These are phyloP conservation scores for Neocrepidodera transversa DNA, from an alignment of 2,888 invertebrate genomes.

Conservation along the genomic window DNA sequence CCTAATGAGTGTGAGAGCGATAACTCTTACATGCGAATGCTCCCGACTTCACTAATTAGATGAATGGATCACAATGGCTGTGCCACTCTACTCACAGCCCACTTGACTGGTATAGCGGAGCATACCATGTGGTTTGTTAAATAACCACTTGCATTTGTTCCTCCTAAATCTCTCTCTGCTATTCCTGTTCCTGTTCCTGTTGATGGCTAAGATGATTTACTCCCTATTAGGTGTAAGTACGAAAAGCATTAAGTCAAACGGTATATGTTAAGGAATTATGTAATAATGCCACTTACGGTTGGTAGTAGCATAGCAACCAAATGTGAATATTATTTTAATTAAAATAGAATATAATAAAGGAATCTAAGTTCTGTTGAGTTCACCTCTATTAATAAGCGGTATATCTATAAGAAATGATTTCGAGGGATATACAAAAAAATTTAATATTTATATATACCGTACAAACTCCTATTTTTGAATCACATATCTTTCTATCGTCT, in stretches of 20 bases:
- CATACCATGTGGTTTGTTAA: constrained; percentile 58
- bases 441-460: too few species aligned
- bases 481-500: too few species aligned
- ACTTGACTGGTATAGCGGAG: constrained; percentile 54
- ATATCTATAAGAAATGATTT: too few species aligned
- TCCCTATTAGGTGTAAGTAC: neutral
- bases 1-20: constrained; percentile 63
- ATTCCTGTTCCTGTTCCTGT: constrained; percentile 15
- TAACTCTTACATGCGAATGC: constrained; percentile 61
- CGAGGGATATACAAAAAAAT: too few species aligned
- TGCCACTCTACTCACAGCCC: constrained; percentile 48
- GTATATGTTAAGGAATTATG: neutral
- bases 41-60: constrained; percentile 61
- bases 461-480: too few species aligned
- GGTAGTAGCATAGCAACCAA: too few species aligned
- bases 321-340: too few species aligned
- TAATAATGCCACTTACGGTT: neutral
- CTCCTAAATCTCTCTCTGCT: constrained; percentile 33
- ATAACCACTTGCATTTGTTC: constrained; percentile 57
- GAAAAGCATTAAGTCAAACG: neutral
- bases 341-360: too few species aligned
- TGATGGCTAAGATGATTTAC: constrained; percentile 19
- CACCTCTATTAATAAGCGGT: too few species aligned
- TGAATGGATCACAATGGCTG: constrained; percentile 59
- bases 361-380: too few species aligned